A percentile compares a stretch with the other conserved stretches of the same genome.
Conservation (phyloP, 1,140 invertebrate genomes). For the Dysdera silvatica region DNA sequence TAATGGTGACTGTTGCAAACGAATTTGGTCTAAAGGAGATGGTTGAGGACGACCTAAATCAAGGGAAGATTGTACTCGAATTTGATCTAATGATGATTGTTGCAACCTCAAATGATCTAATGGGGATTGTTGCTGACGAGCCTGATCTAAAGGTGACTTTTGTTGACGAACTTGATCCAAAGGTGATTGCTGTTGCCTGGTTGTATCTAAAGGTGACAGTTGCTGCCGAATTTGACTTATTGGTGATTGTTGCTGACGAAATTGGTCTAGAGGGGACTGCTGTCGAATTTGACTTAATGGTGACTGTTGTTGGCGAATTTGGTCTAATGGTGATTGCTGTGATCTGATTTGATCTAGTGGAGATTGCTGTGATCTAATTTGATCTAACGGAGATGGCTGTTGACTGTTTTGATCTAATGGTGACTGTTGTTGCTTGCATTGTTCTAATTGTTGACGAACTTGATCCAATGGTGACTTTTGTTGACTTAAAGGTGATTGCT, state of each 20-base stretch:
- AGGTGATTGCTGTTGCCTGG: neutral
- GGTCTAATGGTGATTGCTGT: neutral
- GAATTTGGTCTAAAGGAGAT: slow-evolving; percentile 38
- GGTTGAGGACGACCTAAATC: no score
- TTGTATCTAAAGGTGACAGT: no score
- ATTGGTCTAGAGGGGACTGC: no score
- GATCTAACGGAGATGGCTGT: slow-evolving; percentile 23
- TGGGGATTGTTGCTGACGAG: no score
- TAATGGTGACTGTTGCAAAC: slow-evolving; percentile 6
- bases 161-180: slow-evolving; percentile 39
- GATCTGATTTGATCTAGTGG: neutral
- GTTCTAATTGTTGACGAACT: no score
- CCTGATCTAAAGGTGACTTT: no score
- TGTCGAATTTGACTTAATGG: no score
- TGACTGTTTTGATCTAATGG: no score
- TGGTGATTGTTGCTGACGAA: no score
- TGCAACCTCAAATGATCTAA: neutral
- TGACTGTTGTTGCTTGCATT: no score
- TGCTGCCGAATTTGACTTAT: no score
- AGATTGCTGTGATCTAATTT: slow-evolving; percentile 36
- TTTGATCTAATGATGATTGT: neutral
- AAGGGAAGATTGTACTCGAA: neutral
- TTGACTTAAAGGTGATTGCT: no score
- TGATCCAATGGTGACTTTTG: neutral
- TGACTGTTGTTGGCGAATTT: neutral